Base-by-base conservation (phyloP, 2,797 vertebrate genomes). In the Tenualosa thibaudeaui region DNA sequence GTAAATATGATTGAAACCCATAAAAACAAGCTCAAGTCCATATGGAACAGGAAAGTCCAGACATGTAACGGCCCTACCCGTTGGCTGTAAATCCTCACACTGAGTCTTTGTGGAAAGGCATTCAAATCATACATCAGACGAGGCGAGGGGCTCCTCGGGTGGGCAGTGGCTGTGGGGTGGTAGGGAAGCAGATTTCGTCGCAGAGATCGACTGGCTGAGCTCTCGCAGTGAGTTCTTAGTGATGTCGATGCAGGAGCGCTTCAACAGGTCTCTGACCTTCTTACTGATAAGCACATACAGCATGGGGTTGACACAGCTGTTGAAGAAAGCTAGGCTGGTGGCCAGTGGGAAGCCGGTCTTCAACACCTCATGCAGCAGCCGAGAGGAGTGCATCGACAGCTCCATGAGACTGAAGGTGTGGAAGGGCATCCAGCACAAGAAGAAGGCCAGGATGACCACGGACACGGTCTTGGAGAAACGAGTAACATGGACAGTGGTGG, bases 281-380 rank as follows among this genome's bases (percentile, higher is more conserved):
- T 97, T 98, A 87, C 96, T 96, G 19, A 98, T 92, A 22, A 99
- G 94, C 87, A 98, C 96, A 0, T 99, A 99, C 53, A 99, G 96
- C 85, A 99, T 91, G 2, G 98, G 98, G 91, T 99, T 99, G 86
- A 99, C 91, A 86, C 98, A 99, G 86, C 98, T 99, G 91, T 99
- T 99, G 89, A 99, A 97, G 92, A 99, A 99, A 3, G 96, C 98
- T 84, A 99, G 91, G 46, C 97, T 97, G 3, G 96, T 98, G 85
- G 96, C 97, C 22, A 99, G 94, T 12, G 98, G 98, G 87, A 99
- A 96, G 65, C 96, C 97, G 0, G 96, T 93, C 85, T 90, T 93
- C 26, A 99, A 87, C 54, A 97, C 89, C 0, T 81, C 88, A 10
- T 95, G 94, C 56, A 97, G 90, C 65, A 91, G 84, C 22, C 83